A percentile compares a stretch with the other conserved stretches of the same genome.
phyloP scores from a whole-genome alignment of 2,797 vertebrate genomes.

The Eutrigla gurnardus region DNA sequence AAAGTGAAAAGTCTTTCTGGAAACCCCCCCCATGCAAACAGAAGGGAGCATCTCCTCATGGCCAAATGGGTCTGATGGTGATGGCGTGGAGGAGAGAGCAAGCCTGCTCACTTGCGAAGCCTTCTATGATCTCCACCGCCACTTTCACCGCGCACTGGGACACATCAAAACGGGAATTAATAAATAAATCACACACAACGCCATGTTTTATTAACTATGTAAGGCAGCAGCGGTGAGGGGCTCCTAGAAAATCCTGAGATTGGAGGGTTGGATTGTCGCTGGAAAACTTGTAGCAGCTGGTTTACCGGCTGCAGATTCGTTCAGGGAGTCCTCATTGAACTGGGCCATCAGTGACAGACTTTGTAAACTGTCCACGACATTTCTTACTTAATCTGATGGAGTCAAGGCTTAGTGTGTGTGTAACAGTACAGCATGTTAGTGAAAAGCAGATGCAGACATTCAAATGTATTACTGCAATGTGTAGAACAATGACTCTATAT shows the following conservation, averaged over 20 bases:
- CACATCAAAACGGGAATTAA: slow-evolving; percentile 78
- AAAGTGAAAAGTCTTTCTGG: slow-evolving; percentile 77
- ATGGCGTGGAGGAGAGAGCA: slow-evolving; percentile 63
- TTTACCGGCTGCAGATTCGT: slow-evolving; percentile 28
- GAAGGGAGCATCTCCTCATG: slow-evolving; percentile 69
- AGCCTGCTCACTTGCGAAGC: slow-evolving; percentile 54
- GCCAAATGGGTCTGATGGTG: slow-evolving; percentile 79
- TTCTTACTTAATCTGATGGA: neutral
- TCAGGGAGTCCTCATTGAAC: slow-evolving; percentile 12
- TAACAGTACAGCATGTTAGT: neutral
- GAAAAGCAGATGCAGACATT: slow-evolving; percentile 1
- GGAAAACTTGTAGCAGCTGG: slow-evolving; percentile 57
- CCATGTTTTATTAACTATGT: slow-evolving; percentile 83
- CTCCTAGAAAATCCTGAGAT: slow-evolving; percentile 68
- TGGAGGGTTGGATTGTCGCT: slow-evolving; percentile 49
- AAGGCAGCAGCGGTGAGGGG: slow-evolving; percentile 64
- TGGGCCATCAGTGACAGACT: neutral
- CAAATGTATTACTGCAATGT: slow-evolving; percentile 18
- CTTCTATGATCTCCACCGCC: slow-evolving; percentile 69
- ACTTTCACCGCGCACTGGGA: slow-evolving; percentile 63
- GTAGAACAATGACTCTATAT: neutral
- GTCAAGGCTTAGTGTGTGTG: slow-evolving; percentile 1
- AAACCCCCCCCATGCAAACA: slow-evolving; percentile 62
- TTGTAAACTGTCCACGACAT: neutral
- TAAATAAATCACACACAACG: slow-evolving; percentile 84